Evolutionary conservation across 2,797 vertebrate genomes (phyloP).

Genomic region (Falco berigora): DNA sequence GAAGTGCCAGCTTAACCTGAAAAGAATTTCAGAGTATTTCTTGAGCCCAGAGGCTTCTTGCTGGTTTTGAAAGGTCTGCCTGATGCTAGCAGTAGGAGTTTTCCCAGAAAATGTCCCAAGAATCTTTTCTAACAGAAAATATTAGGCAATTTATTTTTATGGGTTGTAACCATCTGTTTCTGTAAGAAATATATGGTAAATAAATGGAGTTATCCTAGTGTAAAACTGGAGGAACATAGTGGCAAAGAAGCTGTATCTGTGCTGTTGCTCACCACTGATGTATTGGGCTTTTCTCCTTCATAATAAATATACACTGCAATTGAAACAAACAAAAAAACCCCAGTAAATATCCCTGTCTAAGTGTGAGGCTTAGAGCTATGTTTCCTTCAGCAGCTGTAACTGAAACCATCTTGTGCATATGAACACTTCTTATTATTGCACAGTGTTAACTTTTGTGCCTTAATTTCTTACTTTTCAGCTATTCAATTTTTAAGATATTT

Average conservation of each 20-base stretch:
- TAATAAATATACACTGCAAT: background rate
- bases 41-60: background rate
- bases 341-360: background rate
- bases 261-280: background rate
- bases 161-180: background rate
- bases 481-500: background rate
- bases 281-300: background rate
- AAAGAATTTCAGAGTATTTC: background rate
- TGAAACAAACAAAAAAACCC: background rate
- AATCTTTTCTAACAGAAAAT: background rate
- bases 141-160: background rate
- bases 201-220: background rate
- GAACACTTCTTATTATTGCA: background rate
- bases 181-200: background rate
- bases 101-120: background rate
- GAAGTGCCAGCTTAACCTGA: background rate
- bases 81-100: background rate
- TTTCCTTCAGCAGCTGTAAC: slow-evolving; percentile 18
- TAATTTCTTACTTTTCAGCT: background rate
- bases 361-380: background rate
- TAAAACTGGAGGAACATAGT: background rate
- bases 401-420: background rate
- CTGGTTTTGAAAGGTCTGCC: background rate
- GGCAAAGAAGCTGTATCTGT: background rate
- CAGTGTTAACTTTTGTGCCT: background rate